Base-by-base conservation (phyloP, 2,888 invertebrate species). In the Lydus trimaculatus region DNA sequence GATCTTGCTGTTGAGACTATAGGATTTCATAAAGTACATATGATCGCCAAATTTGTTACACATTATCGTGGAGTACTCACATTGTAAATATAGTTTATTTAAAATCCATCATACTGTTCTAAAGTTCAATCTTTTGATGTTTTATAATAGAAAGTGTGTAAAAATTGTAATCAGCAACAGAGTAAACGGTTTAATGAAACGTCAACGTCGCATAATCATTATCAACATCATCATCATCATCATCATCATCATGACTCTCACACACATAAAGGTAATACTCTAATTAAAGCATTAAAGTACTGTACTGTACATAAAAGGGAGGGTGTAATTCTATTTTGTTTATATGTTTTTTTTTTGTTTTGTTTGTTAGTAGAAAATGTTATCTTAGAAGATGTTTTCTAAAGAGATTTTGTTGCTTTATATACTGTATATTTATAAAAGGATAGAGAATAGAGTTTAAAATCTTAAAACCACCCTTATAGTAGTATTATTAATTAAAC, bases 321-420 rank as follows among this genome's bases (percentile, higher is more conserved):
- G 13, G 2, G 23, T n/a, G 28, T 28, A 28, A 56, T 56, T 56
- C 7, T 28, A 28, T 56, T 48, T 11, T 9, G 11, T 9, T 20
- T 48, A 20, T 20, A 7, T 20, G 43, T 48, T 20, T 48, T 11
- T 9, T 20, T 20, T 9, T 48, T 48, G 11, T 20, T 9, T 48
- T 20, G 20, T 20, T 48, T 2, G 20, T 11, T 20, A 8, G 20
- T 20, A 20, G n/a, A n/a, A 9, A 20, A 20, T 20, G 20, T 48
- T 48, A 48, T 48, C 48, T 48, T 48, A 20, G 33, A 48, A 48
- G 20, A 48, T 48, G 20, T 48, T 20, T 5, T 20, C 20, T 2
- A 48, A 48, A 48, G 48, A 43, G 43, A 43, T 43, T 43, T 43
- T 17, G 43, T 43, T n/a, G n/a, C n/a, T 43, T 43, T 43, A 43